Conservation (phyloP, 2,888 invertebrate genomes). For the Andrena hattorfiana region DNA sequence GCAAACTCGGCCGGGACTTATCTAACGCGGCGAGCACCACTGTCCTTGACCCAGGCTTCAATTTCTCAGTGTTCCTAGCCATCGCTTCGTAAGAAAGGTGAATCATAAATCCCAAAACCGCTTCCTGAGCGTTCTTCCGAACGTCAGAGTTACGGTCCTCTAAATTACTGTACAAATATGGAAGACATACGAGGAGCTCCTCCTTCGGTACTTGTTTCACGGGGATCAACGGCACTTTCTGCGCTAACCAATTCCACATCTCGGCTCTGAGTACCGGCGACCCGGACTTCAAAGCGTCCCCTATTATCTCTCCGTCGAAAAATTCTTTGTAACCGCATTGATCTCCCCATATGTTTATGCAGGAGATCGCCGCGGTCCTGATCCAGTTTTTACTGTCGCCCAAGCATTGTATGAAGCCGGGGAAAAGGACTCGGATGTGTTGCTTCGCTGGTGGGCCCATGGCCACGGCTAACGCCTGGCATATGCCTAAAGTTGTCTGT, state of each 20-base stretch:
- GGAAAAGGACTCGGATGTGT: slow-evolving; percentile 93
- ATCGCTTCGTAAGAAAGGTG: slow-evolving; percentile 94
- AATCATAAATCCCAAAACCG: slow-evolving; percentile 96
- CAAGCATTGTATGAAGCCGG: slow-evolving; percentile 90
- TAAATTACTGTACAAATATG: slow-evolving; percentile 92
- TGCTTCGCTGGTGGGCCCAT: slow-evolving; percentile 93
- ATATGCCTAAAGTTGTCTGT: slow-evolving; percentile 92
- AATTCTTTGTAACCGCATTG: slow-evolving; percentile 92
- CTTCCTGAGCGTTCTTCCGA: slow-evolving; percentile 95
- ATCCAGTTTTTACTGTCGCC: slow-evolving; percentile 92
- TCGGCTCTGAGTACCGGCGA: slow-evolving; percentile 93
- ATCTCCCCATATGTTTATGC: slow-evolving; percentile 94
- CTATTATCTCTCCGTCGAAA: slow-evolving; percentile 95
- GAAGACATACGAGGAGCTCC: slow-evolving; percentile 92
- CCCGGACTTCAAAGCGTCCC: slow-evolving; percentile 94
- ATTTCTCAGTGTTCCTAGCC: slow-evolving; percentile 91
- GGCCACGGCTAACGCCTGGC: slow-evolving; percentile 92
- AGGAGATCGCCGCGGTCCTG: slow-evolving; percentile 92
- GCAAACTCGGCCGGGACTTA: slow-evolving; percentile 93
- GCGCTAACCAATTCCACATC: slow-evolving; percentile 94
- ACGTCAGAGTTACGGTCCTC: slow-evolving; percentile 97
- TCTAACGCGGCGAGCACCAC: slow-evolving; percentile 93
- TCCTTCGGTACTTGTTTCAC: slow-evolving; percentile 92
- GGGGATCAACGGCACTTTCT: slow-evolving; percentile 91
- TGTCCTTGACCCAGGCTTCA: slow-evolving; percentile 92